A percentile compares a stretch with the other conserved stretches of the same genome.
Evolutionary conservation across 2,797 vertebrate genomes (phyloP).

Genomic region (Enteromius paludinosus): DNA sequence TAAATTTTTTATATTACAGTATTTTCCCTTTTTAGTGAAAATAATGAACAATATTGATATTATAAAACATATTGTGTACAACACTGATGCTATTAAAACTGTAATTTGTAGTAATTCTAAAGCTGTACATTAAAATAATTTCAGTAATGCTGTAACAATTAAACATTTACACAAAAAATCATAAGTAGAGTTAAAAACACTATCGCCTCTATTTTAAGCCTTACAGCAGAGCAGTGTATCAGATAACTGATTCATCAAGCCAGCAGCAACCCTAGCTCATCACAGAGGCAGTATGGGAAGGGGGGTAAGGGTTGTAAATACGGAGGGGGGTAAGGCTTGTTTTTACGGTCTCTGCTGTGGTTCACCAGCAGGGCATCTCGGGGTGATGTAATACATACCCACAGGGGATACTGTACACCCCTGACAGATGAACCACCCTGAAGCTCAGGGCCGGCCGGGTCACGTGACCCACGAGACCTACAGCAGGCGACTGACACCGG

Average conservation of each 20-base stretch:
- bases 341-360: constrained; percentile 34
- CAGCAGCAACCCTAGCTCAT: constrained; percentile 16
- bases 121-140: neutral
- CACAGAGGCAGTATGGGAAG: neutral
- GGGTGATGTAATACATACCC: constrained; percentile 57
- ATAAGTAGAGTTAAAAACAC: neutral
- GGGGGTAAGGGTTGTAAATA: constrained; percentile 35
- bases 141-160: neutral
- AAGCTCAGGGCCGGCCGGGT: constrained; percentile 27
- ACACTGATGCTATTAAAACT: neutral
- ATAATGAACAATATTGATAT: neutral
- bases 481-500: constrained; percentile 38
- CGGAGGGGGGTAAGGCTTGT: constrained; percentile 34
- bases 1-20: neutral
- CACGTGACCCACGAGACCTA: constrained; percentile 23
- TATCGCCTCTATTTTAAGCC: neutral
- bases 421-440: constrained; percentile 54
- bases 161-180: neutral
- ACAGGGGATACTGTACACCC: constrained; percentile 52
- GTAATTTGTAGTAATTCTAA: neutral
- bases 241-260: neutral
- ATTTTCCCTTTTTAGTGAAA: neutral
- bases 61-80: too few species aligned
- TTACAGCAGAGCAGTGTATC: neutral
- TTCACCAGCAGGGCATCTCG: constrained; percentile 49